Evolutionary conservation across 2,797 vertebrate genomes (phyloP).

Genomic region (Spinus olivaceus): DNA sequence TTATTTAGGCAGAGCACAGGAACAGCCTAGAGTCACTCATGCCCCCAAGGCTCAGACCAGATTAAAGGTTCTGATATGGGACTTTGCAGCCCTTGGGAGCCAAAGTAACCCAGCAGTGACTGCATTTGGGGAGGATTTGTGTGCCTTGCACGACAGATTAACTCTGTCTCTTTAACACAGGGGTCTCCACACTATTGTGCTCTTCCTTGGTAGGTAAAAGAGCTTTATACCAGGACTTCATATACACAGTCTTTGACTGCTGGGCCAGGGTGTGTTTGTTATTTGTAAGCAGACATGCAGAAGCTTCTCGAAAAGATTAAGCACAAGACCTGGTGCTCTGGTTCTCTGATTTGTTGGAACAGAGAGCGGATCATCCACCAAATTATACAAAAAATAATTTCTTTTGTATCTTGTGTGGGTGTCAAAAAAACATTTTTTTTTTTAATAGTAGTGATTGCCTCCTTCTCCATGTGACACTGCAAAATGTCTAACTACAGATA

Average conservation of each 20-base stretch:
- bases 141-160: not conserved
- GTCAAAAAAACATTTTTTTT: not conserved
- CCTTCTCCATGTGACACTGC: not conserved
- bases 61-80: not conserved
- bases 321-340: not conserved
- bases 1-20: conserved; percentile 25
- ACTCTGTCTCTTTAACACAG: not conserved
- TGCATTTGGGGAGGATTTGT: not conserved
- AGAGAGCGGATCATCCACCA: not conserved
- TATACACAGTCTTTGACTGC: not conserved
- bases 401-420: not conserved
- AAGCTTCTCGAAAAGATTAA: not conserved
- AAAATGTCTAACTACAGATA: not conserved
- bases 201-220: not conserved
- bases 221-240: not conserved
- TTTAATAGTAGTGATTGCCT: not conserved
- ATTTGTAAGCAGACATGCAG: not conserved
- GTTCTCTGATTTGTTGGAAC: not conserved
- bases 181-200: not conserved
- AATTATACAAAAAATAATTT: not conserved
- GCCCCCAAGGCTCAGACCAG: not conserved
- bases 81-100: not conserved
- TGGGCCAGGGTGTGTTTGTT: not conserved
- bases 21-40: not conserved
- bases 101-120: not conserved